phyloP scores from a whole-genome alignment of 2,888 invertebrate species.

The Oxyscelio sp. region DNA sequence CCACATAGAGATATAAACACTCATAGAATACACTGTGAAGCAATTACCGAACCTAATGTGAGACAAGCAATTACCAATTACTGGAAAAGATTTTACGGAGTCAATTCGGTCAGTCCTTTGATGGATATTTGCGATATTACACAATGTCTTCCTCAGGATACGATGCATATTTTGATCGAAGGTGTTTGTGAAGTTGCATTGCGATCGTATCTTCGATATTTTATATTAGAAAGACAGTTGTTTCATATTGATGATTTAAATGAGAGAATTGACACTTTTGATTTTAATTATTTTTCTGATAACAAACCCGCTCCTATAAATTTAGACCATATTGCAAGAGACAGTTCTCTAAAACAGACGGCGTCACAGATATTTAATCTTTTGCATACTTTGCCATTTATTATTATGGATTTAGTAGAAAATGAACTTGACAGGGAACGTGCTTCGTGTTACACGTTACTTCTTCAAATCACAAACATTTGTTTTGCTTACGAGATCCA shows the following conservation, averaged over 20 bases:
- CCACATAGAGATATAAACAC: background rate
- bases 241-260: background rate
- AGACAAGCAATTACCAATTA: background rate
- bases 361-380: background rate
- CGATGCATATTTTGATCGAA: background rate
- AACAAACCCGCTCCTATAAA: background rate
- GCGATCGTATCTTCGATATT: background rate
- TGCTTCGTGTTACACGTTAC: background rate
- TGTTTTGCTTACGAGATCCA: conserved; percentile 66
- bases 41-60: background rate
- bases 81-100: conserved; percentile 6
- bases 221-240: background rate
- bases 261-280: background rate
- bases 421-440: conserved; percentile 3
- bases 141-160: conserved; percentile 5
- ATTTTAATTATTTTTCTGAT: background rate
- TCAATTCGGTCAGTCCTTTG: background rate
- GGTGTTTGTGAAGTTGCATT: background rate
- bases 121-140: conserved; percentile 26
- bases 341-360: background rate
- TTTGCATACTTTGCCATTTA: background rate
- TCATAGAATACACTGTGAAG: conserved; percentile 1
- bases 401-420: background rate
- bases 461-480: conserved; percentile 24
- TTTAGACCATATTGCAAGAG: background rate